Conservation (phyloP, 2,888 invertebrate genomes). For the Dione vanillae region DNA sequence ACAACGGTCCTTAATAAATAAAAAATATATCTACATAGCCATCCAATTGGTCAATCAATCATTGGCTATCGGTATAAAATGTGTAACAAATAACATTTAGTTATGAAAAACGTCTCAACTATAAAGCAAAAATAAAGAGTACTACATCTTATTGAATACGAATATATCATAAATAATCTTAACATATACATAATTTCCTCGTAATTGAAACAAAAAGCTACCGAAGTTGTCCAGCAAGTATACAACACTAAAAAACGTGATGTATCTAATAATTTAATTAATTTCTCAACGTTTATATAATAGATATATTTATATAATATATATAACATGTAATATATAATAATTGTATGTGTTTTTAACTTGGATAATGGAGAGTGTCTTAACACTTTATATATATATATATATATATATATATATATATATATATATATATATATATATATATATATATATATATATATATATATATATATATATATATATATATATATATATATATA, state of each 20-base stretch:
- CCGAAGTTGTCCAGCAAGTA: neutral
- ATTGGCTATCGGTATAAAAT: conserved; percentile 30
- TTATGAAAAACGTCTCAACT: conserved; percentile 30
- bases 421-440: too few species aligned
- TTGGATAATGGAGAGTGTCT: too few species aligned
- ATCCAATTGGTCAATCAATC: conserved; percentile 23
- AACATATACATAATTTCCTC: conserved; percentile 8
- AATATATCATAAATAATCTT: conserved; percentile 1
- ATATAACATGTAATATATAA: too few species aligned
- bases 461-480: too few species aligned
- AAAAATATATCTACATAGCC: neutral
- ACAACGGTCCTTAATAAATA: too few species aligned
- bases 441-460: too few species aligned
- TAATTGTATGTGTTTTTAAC: too few species aligned
- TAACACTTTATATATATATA: too few species aligned
- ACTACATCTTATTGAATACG: conserved; percentile 15
- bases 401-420: too few species aligned
- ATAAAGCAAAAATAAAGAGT: conserved; percentile 13
- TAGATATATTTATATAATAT: too few species aligned
- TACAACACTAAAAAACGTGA: neutral
- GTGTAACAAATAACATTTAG: conserved; percentile 21
- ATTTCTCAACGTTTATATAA: neutral
- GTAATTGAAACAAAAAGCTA: neutral
- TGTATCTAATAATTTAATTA: neutral
- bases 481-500: too few species aligned